These are phyloP conservation scores for Ophion slaviceki DNA, from an alignment of 2,888 invertebrate genomes.

Conservation along the genomic window DNA sequence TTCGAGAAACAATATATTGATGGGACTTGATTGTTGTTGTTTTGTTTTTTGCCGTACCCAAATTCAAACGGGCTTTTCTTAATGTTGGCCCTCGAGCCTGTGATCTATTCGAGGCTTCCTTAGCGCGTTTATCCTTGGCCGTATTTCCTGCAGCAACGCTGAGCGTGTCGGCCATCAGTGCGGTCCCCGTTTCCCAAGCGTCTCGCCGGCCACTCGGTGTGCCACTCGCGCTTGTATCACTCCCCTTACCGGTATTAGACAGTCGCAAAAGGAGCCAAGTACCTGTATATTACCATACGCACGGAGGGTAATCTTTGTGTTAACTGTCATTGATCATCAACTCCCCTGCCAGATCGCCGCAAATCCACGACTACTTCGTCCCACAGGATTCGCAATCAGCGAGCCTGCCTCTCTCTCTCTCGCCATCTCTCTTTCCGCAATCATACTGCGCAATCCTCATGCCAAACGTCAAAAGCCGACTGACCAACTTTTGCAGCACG, in stretches of 20 bases:
- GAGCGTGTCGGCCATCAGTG: constrained; percentile 86
- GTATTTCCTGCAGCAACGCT: constrained; percentile 94
- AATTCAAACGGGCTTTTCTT: constrained; percentile 74
- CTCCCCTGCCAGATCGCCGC: constrained; percentile 22
- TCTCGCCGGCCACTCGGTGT: constrained; percentile 73
- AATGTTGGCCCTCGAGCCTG: constrained; percentile 79
- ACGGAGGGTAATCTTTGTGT: constrained; percentile 57
- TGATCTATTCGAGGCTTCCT: constrained; percentile 89
- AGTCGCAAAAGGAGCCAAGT: constrained; percentile 79
- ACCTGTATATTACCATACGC: constrained; percentile 72
- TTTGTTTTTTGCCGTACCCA: constrained; percentile 69
- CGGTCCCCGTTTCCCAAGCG: constrained; percentile 84
- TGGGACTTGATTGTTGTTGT: constrained; percentile 60
- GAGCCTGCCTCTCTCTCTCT: neutral
- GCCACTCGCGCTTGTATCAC: constrained; percentile 74
- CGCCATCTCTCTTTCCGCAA: neutral
- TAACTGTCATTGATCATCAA: constrained; percentile 37
- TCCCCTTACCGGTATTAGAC: constrained; percentile 78
- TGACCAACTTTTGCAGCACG: neutral
- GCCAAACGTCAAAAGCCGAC: neutral
- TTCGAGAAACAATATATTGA: constrained; percentile 45
- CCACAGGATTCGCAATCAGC: constrained; percentile 6
- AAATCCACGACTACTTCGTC: constrained; percentile 3
- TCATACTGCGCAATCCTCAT: neutral
- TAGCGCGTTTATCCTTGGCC: constrained; percentile 94